Percentiles rank a stretch among this genome's conserved stretches.
These are phyloP conservation scores for Rhamnusium bicolor DNA, from an alignment of 2,888 invertebrate genomes.

Conservation along the genomic window DNA sequence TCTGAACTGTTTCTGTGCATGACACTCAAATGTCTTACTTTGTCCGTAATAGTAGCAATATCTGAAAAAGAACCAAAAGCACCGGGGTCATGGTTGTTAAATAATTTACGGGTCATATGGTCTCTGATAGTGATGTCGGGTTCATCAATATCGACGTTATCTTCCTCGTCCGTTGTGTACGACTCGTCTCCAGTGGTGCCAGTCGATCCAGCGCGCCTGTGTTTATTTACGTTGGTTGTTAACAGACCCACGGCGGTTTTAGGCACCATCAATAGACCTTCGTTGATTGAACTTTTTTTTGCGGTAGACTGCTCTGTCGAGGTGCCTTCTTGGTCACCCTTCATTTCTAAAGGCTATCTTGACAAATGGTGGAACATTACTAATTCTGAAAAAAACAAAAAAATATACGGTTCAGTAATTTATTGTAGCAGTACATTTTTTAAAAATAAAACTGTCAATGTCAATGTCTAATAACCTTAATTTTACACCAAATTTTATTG, in stretches of 20 bases:
- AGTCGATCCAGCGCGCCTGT: conserved; percentile 69
- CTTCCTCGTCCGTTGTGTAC: conserved; percentile 73
- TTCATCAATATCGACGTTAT: conserved; percentile 71
- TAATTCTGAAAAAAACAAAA: conserved; percentile 18
- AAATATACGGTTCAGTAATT: background rate
- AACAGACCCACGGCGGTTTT: conserved; percentile 48
- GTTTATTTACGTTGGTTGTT: conserved; percentile 50
- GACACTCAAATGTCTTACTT: conserved; percentile 56
- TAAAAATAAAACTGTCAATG: background rate
- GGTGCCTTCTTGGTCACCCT: conserved; percentile 29
- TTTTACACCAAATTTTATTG: too few relatives aligned
- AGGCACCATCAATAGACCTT: conserved; percentile 62
- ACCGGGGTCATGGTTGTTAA: conserved; percentile 61
- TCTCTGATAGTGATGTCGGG: conserved; percentile 69
- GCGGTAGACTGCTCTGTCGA: conserved; percentile 1
- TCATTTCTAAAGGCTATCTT: conserved; percentile 11
- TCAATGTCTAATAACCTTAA: too few relatives aligned
- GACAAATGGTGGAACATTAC: conserved; percentile 3
- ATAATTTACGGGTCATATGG: conserved; percentile 71
- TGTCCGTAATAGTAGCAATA: conserved; percentile 67
- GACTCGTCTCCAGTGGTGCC: conserved; percentile 75
- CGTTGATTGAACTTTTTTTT: conserved; percentile 51
- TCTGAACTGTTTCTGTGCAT: conserved; percentile 68
- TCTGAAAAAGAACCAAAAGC: conserved; percentile 65
- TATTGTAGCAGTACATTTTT: background rate